Percentiles rank a stretch among this genome's conserved stretches.
Evolutionary conservation across 1,140 invertebrate species (phyloP).

Genomic region (Sarcophaga peregrina): DNA sequence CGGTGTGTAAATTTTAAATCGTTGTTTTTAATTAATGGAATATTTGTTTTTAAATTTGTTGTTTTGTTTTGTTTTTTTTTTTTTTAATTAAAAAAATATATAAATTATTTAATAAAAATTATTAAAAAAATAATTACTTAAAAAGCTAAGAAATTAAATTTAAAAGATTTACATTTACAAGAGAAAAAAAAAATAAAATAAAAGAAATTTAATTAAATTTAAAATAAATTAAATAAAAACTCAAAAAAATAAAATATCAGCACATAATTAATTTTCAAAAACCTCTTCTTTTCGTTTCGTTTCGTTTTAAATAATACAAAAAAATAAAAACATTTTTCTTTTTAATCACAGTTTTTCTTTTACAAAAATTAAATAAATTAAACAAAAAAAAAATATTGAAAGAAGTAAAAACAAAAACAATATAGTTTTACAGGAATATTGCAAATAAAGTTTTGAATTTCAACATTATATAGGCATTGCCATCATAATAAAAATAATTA

Average conservation of each 20-base stretch:
- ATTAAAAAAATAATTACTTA: background rate
- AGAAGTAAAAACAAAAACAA: background rate
- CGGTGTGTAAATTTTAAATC: conserved; percentile 38
- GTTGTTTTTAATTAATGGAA: conserved; percentile 32
- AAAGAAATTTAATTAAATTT: background rate
- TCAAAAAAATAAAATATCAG: conserved; percentile 18
- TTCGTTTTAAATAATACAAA: conserved; percentile 38
- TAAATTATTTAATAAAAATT: background rate
- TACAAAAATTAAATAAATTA: conserved; percentile 28
- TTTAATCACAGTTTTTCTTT: conserved; percentile 34
- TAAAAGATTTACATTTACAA: background rate
- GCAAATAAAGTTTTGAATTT: conserved; percentile 32
- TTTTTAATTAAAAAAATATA: background rate
- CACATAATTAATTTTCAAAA: background rate
- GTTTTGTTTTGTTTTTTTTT: background rate
- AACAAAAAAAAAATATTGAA: too few species aligned
- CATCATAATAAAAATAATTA: conserved; percentile 32
- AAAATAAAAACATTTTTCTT: conserved; percentile 39
- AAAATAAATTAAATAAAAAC: background rate
- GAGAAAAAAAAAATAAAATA: background rate
- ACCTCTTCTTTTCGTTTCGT: background rate
- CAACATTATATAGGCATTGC: conserved; percentile 22
- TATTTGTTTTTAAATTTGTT: conserved; percentile 37
- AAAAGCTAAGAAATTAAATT: background rate
- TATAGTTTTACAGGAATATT: conserved; percentile 9